A percentile compares a stretch with the other conserved stretches of the same genome.
These are phyloP conservation scores for Leptopilina myrica DNA, from an alignment of 2,888 invertebrate species.

Conservation along the genomic window DNA sequence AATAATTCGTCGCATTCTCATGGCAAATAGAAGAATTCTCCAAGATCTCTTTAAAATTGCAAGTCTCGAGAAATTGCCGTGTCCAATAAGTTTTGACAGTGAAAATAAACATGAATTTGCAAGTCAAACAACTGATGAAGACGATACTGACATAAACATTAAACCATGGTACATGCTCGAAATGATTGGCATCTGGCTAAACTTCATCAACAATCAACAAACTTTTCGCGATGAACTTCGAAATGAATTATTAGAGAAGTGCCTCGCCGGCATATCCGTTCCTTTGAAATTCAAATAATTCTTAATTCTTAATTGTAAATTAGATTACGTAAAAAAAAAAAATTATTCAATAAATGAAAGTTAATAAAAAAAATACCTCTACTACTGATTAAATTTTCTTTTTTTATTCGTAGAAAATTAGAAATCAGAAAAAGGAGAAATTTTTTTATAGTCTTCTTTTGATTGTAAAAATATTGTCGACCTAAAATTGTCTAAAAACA, in stretches of 20 bases:
- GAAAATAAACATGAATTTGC: conserved; percentile 40
- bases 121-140: conserved; percentile 43
- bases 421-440: too few species aligned
- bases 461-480: too few species aligned
- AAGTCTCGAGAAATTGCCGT: conserved; percentile 56
- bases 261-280: conserved; percentile 57
- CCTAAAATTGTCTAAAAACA: too few species aligned
- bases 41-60: conserved; percentile 51
- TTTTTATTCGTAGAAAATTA: too few species aligned
- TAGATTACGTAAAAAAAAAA: neutral
- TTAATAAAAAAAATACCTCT: too few species aligned
- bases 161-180: conserved; percentile 61
- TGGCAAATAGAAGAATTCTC: conserved; percentile 53
- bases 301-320: neutral
- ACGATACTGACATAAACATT: conserved; percentile 55
- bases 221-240: conserved; percentile 58
- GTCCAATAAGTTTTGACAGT: conserved; percentile 50
- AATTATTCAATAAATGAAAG: neutral
- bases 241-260: conserved; percentile 52
- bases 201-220: conserved; percentile 54
- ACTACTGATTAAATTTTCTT: neutral
- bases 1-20: conserved; percentile 54
- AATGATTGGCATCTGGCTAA: conserved; percentile 58
- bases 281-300: conserved; percentile 59
- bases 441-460: too few species aligned